Evolutionary conservation across 2,797 vertebrate genomes (phyloP).

Genomic region (Potorous gilbertii): DNA sequence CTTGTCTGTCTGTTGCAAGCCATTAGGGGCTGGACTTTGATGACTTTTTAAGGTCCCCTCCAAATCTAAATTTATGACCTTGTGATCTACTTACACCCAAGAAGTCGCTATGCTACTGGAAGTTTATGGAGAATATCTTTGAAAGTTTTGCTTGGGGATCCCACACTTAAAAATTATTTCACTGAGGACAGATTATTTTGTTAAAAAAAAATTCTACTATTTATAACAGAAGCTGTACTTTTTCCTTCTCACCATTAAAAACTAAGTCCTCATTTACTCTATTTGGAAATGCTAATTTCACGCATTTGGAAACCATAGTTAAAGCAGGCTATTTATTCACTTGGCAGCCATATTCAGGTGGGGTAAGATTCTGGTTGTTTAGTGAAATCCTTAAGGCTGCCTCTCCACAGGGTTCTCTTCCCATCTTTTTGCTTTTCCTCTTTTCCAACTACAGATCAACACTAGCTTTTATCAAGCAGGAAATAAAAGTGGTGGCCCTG

Average conservation of each 20-base stretch:
- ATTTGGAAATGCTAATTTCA: background rate
- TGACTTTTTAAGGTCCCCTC: no score
- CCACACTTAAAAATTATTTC: background rate
- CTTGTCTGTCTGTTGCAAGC: background rate
- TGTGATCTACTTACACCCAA: background rate
- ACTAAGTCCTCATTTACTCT: background rate
- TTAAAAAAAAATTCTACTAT: background rate
- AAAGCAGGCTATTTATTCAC: background rate
- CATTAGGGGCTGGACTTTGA: background rate
- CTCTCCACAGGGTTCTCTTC: conserved; percentile 49
- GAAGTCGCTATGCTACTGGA: background rate
- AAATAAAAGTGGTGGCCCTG: conserved; percentile 50
- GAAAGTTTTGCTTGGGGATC: background rate
- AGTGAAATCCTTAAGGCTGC: background rate
- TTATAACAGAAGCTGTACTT: background rate
- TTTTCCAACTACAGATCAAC: conserved; percentile 44
- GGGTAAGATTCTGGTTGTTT: background rate
- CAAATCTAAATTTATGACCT: background rate
- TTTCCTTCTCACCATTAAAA: background rate
- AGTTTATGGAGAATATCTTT: background rate
- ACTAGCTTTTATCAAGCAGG: conserved; percentile 53
- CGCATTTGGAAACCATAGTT: background rate
- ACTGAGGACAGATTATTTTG: background rate
- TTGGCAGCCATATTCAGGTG: background rate
- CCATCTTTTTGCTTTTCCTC: conserved; percentile 27